These are phyloP conservation scores for Cynodonichthys magdalenae DNA, from an alignment of 2,797 vertebrate species.

Conservation along the genomic window DNA sequence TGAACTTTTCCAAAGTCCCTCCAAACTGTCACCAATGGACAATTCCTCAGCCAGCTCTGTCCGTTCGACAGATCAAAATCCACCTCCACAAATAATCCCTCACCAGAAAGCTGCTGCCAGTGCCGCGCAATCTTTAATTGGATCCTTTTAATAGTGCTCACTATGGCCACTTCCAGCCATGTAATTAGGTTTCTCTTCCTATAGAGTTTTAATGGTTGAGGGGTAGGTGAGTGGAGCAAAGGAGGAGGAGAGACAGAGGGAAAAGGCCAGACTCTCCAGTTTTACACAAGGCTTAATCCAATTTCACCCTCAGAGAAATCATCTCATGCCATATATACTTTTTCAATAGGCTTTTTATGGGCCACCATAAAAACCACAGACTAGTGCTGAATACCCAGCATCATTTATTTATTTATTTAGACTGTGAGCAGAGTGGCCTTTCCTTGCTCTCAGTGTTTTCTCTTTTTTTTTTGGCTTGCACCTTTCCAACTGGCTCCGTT, in stretches of 20 bases:
- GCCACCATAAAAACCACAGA: conserved; percentile 68
- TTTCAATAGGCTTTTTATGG: conserved; percentile 68
- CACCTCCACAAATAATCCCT: conserved; percentile 63
- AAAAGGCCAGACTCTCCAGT: conserved; percentile 52
- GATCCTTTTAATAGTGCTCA: conserved; percentile 78
- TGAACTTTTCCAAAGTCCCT: conserved; percentile 36
- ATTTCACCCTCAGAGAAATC: conserved; percentile 78
- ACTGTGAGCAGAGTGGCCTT: conserved; percentile 31
- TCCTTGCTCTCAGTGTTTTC: conserved; percentile 9
- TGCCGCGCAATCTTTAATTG: conserved; percentile 73
- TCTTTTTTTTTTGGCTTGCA: conserved; percentile 4
- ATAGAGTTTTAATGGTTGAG: conserved; percentile 65
- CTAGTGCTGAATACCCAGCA: conserved; percentile 65
- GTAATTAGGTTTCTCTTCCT: conserved; percentile 76
- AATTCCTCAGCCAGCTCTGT: conserved; percentile 27
- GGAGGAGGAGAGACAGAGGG: conserved; percentile 8
- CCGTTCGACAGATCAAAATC: conserved; percentile 56
- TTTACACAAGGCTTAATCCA: conserved; percentile 78
- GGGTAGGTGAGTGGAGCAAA: conserved; percentile 24
- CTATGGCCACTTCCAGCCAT: conserved; percentile 71
- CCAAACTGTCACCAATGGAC: conserved; percentile 45
- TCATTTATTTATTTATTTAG: conserved; percentile 67
- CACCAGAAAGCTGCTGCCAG: conserved; percentile 57
- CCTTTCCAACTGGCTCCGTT: conserved; percentile 22
- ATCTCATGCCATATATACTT: conserved; percentile 71